phyloP scores from a whole-genome alignment of 2,888 invertebrate species.

The Sminthurides aquaticus region DNA sequence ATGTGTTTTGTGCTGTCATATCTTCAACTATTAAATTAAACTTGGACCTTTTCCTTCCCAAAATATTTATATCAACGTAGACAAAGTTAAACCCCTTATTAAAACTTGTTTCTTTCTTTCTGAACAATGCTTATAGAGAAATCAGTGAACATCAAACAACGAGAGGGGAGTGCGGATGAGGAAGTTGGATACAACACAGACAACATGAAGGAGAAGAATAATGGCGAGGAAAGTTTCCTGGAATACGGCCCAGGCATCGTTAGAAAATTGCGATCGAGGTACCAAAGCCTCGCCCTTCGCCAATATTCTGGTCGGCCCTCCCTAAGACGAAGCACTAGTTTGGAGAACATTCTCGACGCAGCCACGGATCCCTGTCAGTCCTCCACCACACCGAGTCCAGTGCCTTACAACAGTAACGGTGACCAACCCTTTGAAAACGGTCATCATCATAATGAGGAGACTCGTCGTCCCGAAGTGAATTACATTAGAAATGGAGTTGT shows the following conservation, averaged over 20 bases:
- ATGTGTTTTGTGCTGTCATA: neutral
- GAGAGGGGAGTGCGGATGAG: conserved; percentile 26
- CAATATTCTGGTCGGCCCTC: conserved; percentile 58
- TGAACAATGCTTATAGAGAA: conserved; percentile 42
- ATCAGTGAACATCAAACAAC: conserved; percentile 31
- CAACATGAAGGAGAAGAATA: conserved; percentile 21
- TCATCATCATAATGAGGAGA: neutral
- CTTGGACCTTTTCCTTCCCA: no score
- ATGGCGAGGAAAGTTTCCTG: conserved; percentile 40
- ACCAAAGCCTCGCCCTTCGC: conserved; percentile 74
- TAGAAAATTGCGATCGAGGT: conserved; percentile 75
- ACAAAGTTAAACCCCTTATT: neutral
- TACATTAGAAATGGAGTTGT: neutral
- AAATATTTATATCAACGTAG: no score
- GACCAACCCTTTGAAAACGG: conserved; percentile 7
- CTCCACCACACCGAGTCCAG: conserved; percentile 17
- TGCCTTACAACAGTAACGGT: conserved; percentile 13
- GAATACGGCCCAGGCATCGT: conserved; percentile 84
- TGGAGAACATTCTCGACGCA: conserved; percentile 71
- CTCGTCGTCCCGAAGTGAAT: neutral
- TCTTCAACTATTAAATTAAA: neutral
- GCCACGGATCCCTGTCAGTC: conserved; percentile 30
- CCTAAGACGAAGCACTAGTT: conserved; percentile 71
- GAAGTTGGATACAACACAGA: conserved; percentile 30
- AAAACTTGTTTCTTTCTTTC: conserved; percentile 1